phyloP scores from a whole-genome alignment of 2,113 vertebrate genomes.

The Pseudorhombus dupliciocellatus region DNA sequence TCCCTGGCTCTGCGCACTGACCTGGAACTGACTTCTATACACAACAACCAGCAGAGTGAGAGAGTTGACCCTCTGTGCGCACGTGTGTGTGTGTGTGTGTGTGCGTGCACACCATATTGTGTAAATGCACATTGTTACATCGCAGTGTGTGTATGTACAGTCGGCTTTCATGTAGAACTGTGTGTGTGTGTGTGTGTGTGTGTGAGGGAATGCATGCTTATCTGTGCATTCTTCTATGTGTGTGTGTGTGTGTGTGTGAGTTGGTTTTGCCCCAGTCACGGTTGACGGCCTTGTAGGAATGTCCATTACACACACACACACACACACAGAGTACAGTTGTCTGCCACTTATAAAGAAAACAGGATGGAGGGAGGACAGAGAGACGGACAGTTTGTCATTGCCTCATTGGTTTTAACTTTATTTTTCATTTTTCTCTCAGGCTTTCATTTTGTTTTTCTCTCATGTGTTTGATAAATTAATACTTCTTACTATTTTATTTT shows the following conservation, averaged over 20 bases:
- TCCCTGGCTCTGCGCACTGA: conserved; percentile 70
- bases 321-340: conserved; percentile 69
- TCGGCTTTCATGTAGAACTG: conserved; percentile 55
- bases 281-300: conserved; percentile 70
- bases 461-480: background rate
- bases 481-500: no score
- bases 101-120: background rate
- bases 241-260: conserved; percentile 56
- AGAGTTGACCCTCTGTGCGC: conserved; percentile 66
- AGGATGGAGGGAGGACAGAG: conserved; percentile 36
- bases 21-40: conserved; percentile 79
- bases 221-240: background rate
- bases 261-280: conserved; percentile 72
- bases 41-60: conserved; percentile 76
- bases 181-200: conserved; percentile 15
- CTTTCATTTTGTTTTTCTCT: background rate
- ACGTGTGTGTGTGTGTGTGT: conserved; percentile 45
- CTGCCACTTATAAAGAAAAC: conserved; percentile 68
- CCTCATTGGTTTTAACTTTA: no score
- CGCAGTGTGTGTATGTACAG: conserved; percentile 43
- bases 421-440: no score
- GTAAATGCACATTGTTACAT: conserved; percentile 7
- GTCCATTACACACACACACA: conserved; percentile 73
- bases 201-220: background rate
- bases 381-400: background rate